Base-by-base conservation (phyloP, 2,888 invertebrate genomes). In the Ceramica pisi region DNA sequence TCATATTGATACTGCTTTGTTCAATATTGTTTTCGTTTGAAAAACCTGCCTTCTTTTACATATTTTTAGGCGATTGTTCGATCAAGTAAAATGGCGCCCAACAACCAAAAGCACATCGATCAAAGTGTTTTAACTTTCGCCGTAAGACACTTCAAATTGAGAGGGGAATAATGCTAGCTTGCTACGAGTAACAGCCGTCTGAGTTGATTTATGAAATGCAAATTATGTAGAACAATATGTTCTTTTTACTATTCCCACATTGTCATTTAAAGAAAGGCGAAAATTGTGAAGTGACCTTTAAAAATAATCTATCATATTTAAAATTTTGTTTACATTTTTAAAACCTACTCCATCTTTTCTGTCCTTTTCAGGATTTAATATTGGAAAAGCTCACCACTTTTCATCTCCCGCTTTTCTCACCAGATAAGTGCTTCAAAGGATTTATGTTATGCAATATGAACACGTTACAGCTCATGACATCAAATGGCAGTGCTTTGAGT, bases 161-260 rank as follows among this genome's bases (percentile, higher is more conserved):
- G 44, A 26, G 19, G 64, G 68, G 57, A 79, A 71, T 72, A 74
- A 78, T 7, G 16, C 46, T 46, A 46, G 19, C 46, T 74, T 55
- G 35, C 56, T 55, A 31, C 31, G 31, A 31, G 31, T 31, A 68
- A 73, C 44, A 63, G n/a, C 59, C 35, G 55, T 55, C 56, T 16
- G 26, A 64, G 67, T 69, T 60, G 67, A 76, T 71, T 75, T 77
- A 75, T 67, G 53, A 53, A 60, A 57, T 14, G 21, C 56, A 35
- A 38, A 21, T 14, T 14, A 14, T 57, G 14, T 57, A 38, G 12
- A 1, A 21, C 5, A 16, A 4, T 14, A 41, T 16, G 0, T 41
- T 41, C 1, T 14, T 14, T 16, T 41, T 16, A 41, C 9, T 10
- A 21, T 21, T 6, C 21, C 5, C 10, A 48, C 0, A n/a, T 21